A percentile compares a stretch with the other conserved stretches of the same genome.
These are phyloP conservation scores for Camponotus vicinus DNA, from an alignment of 1,140 invertebrate genomes.

Conservation along the genomic window DNA sequence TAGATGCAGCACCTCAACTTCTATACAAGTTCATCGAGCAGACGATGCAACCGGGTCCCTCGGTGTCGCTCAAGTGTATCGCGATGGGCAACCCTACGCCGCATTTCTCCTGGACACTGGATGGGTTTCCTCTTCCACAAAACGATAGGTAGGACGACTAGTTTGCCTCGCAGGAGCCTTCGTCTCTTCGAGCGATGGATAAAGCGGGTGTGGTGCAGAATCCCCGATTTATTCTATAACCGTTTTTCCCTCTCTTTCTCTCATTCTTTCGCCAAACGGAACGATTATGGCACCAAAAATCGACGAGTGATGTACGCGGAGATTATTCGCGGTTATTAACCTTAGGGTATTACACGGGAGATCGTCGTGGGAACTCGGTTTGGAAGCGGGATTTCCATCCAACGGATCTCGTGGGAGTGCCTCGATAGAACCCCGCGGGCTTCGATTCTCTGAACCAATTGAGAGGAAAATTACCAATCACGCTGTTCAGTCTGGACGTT, in stretches of 20 bases:
- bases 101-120: slow-evolving; percentile 95
- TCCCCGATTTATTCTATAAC: neutral
- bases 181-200: neutral
- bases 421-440: slow-evolving; percentile 71
- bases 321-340: slow-evolving; percentile 76
- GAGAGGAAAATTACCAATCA: slow-evolving; percentile 78
- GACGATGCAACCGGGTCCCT: slow-evolving; percentile 94
- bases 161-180: neutral
- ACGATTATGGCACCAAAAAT: slow-evolving; percentile 54
- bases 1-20: slow-evolving; percentile 94
- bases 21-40: slow-evolving; percentile 96
- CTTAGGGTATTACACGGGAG: slow-evolving; percentile 63
- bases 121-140: slow-evolving; percentile 93
- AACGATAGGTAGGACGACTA: slow-evolving; percentile 86
- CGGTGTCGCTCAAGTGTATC: slow-evolving; percentile 95
- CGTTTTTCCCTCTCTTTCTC: neutral
- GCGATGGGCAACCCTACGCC: slow-evolving; percentile 96
- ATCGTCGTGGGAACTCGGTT: slow-evolving; percentile 66
- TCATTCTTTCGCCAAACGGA: neutral
- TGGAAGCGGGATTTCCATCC: slow-evolving; percentile 44
- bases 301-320: slow-evolving; percentile 55
- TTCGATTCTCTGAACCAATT: slow-evolving; percentile 78
- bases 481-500: slow-evolving; percentile 68
- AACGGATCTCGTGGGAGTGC: slow-evolving; percentile 54
- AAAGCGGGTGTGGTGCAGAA: neutral